Base-by-base conservation (phyloP, 2,797 vertebrate genomes). In the Anabas testudineus region DNA sequence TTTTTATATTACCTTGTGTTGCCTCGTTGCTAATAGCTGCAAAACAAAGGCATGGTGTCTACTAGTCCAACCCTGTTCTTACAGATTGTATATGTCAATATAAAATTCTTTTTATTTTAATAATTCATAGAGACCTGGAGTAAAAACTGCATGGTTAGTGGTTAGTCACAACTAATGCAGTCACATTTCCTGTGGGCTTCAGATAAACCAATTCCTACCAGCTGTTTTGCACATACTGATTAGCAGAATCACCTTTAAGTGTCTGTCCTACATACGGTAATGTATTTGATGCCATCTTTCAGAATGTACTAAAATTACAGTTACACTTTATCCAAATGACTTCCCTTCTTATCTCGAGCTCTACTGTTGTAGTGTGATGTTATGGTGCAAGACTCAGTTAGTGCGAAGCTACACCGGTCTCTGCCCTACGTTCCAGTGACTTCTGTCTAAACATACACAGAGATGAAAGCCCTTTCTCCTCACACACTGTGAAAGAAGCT, bases 391-490 rank as follows among this genome's bases (percentile, higher is more conserved):
- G 69, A 51, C 56, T 66, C 42, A 36, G 67, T 58, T 16, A 75
- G 56, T 85, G 82, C 85, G 69, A 81, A 66, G 79, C 81, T 63
- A 57, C 71, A 6, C 80, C 78, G 81, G 75, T 87, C 85, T 76
- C 77, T 68, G 59, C 69, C 54, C 76, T 28, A 74, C 57, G 75
- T 88, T 86, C 83, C 83, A 83, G 62, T 71, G 77, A 87, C 83
- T 88, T 87, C 85, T 87, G 85, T 90, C 77, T 68, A 90, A 90
- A 91, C 91, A 90, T 74, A 81, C 77, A 32, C 82, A 63, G 76
- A 90, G 88, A 92, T 91, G 88, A 91, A 91, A 91, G 91, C 53
- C 55, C 80, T 81, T 71, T 90, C 85, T 91, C 75, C 83, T 73
- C 76, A 48, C 80, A 69, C 77, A 61, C 82, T 79, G 81, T 90